Evolutionary conservation across 2,113 vertebrate species (phyloP).

Genomic region (Pterocles burchelli): DNA sequence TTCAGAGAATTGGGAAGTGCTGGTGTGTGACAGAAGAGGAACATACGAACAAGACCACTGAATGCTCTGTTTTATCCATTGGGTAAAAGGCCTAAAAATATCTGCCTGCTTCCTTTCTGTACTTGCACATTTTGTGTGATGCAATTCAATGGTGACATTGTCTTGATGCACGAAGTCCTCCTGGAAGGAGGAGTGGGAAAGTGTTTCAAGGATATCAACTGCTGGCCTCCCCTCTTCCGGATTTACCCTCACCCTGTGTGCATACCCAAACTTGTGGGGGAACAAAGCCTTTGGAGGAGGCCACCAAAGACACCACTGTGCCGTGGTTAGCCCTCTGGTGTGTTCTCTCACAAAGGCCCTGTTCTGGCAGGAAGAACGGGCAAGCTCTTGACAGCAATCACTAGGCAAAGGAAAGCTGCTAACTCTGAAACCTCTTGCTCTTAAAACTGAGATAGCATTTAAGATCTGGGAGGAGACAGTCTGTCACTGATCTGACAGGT

Average conservation of each 20-base stretch:
- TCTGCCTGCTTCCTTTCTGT: slow-evolving; percentile 1
- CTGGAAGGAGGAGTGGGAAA: background rate
- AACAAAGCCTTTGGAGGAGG: background rate
- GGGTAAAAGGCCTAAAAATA: slow-evolving; percentile 38
- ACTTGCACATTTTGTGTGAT: background rate
- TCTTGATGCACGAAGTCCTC: background rate
- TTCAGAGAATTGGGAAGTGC: slow-evolving; percentile 59
- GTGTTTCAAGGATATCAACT: background rate
- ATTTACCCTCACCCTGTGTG: accelerated
- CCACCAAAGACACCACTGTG: background rate
- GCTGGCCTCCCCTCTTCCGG: background rate
- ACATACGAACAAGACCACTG: background rate
- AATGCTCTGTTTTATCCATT: background rate
- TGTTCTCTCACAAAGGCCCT: background rate
- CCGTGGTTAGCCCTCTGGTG: background rate
- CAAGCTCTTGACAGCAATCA: background rate
- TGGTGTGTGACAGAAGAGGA: slow-evolving; percentile 14
- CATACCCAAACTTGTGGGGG: accelerated
- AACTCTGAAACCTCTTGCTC: background rate
- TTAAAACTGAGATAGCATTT: background rate
- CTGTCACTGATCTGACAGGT: background rate
- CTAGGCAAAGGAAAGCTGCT: background rate
- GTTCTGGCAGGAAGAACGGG: background rate
- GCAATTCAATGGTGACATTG: background rate
- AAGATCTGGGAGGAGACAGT: background rate